Base-by-base conservation (phyloP, 2,113 vertebrate genomes). In the Centropus unirufus region DNA sequence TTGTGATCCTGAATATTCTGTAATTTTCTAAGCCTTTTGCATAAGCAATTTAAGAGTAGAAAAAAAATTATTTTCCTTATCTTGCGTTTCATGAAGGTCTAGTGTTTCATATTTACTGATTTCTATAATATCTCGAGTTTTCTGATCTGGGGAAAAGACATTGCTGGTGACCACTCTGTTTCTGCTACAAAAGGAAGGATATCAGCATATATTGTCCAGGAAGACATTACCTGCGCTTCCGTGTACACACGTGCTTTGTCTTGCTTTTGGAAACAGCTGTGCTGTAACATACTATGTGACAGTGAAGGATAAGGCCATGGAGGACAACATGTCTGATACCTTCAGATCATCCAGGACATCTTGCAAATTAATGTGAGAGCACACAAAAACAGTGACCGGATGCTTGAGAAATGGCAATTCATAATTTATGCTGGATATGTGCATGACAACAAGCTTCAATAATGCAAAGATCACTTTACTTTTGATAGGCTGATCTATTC, bases 201-300 rank as follows among this genome's bases (percentile, higher is more conserved):
- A 44, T 20, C 24, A n/a, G 34, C 12, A 12, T 47, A 26, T 44
- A 32, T 44, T 70, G 13, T 16, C 14, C 34, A 62, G 42, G 29
- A 74, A 55, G 68, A 77, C 2, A 5, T 12, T 49, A 57, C 34
- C 29, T 88, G 26, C 72, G 20, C n/a, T 90, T 59, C 52, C 87
- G 29, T 10, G 32, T 9, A 23, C 0, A 0, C 20, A 1, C 15
- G 19, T 58, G 30, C 55, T 74, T 34, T 66, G 40, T 39, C 8
- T 23, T 29, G 34, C n/a, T 87, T 80, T 40, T 63, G 15, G 44
- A 89, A 83, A 36, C 51, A 44, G 11, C 51, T 81, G 30, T 77
- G 27, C 32, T 79, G 36, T 85, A 34, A 19, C 54, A 44, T 11
- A 4, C 10, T 9, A n/a, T 68, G 27, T 40, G 49, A 49, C 20